Conservation (phyloP, 2,888 invertebrate species). For the Lomographa bimaculata region DNA sequence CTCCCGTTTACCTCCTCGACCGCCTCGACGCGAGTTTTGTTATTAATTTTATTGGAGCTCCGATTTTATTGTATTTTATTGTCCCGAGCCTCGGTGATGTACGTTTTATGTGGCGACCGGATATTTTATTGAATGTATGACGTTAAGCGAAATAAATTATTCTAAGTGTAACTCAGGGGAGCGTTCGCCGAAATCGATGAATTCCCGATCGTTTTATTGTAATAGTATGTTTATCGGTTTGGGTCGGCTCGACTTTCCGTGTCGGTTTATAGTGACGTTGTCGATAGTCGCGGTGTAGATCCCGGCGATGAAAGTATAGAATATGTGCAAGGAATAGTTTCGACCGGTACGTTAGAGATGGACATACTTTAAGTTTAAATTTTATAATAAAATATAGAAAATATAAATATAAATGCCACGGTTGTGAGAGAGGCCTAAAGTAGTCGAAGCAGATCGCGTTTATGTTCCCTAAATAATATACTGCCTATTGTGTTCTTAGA, state of each 20-base stretch:
- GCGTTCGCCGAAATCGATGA: constrained; percentile 38
- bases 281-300: too few species aligned
- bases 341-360: constrained; percentile 34
- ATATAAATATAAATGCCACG: constrained; percentile 57
- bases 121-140: constrained; percentile 34
- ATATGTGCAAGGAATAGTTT: constrained; percentile 41
- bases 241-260: constrained; percentile 39
- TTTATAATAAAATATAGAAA: constrained; percentile 39
- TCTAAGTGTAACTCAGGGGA: constrained; percentile 42
- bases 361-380: constrained; percentile 41
- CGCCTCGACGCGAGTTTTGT: constrained; percentile 38
- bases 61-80: constrained; percentile 42
- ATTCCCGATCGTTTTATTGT: constrained; percentile 25
- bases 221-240: constrained; percentile 34
- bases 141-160: constrained; percentile 47
- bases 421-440: constrained; percentile 81
- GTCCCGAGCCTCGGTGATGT: constrained; percentile 39
- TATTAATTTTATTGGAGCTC: constrained; percentile 54
- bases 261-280: too few species aligned
- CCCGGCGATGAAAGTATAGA: constrained; percentile 33
- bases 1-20: too few species aligned
- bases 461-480: constrained; percentile 64
- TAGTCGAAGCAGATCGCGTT: constrained; percentile 60
- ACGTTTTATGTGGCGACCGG: constrained; percentile 39
- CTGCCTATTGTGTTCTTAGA: constrained; percentile 79